Conservation (phyloP, 23 tunicate species). For the Phallusia fumigata region DNA sequence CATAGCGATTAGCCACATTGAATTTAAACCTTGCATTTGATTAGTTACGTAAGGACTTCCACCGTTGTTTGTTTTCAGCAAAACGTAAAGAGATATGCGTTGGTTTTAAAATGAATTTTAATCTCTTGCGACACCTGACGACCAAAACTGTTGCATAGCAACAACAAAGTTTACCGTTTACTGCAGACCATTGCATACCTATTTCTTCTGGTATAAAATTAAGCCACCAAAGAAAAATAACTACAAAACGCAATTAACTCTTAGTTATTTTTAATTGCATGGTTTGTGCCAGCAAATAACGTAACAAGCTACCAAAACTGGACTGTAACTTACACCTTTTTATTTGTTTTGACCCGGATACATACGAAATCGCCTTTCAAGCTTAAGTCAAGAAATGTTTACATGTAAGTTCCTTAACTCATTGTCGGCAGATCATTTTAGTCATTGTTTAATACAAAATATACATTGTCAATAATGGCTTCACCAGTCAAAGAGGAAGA, state of each 20-base stretch:
- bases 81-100: too few species aligned
- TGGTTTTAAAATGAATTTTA: background rate
- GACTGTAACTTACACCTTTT: too few species aligned
- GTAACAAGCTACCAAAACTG: too few species aligned
- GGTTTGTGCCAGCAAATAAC: too few species aligned
- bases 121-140: background rate
- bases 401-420: background rate
- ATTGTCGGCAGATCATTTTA: background rate
- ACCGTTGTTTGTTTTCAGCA: too few species aligned
- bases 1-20: too few species aligned
- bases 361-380: background rate
- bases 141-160: background rate
- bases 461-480: background rate
- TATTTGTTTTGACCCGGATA: background rate
- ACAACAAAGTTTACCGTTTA: background rate
- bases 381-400: background rate
- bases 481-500: slow-evolving; percentile 57
- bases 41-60: too few species aligned
- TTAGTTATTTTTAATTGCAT: too few species aligned
- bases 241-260: too few species aligned
- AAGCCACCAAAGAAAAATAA: too few species aligned
- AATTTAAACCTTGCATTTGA: too few species aligned
- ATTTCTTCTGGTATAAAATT: too few species aligned
- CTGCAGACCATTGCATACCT: background rate
- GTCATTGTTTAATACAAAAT: background rate